A percentile compares a stretch with the other conserved stretches of the same genome.
These are phyloP conservation scores for Setophaga coronata DNA, from an alignment of 2,113 vertebrate species.

Conservation along the genomic window DNA sequence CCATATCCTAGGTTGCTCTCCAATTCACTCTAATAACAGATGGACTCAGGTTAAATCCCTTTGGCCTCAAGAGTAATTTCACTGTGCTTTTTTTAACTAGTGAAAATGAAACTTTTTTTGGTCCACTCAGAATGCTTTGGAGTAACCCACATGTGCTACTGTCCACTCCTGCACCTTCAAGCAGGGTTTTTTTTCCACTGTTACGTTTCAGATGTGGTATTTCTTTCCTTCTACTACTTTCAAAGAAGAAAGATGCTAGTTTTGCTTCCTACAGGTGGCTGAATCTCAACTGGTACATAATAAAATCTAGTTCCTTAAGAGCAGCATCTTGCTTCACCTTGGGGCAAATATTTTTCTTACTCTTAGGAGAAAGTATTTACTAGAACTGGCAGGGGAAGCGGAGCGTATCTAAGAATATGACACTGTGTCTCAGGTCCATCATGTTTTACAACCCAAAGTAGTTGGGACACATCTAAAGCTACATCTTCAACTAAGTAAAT, in stretches of 20 bases:
- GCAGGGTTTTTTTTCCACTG: not conserved
- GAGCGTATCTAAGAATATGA: conserved; percentile 47
- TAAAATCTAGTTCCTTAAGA: conserved; percentile 50
- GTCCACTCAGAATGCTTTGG: not conserved
- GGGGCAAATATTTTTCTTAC: conserved; percentile 52
- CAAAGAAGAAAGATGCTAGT: not conserved
- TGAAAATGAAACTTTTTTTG: not conserved
- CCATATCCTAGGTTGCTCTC: not conserved
- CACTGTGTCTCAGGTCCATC: conserved; percentile 56
- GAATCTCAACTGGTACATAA: conserved; percentile 20
- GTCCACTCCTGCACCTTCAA: not conserved
- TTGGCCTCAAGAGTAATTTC: not conserved
- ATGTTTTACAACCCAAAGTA: conserved; percentile 55
- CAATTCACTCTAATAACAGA: not conserved
- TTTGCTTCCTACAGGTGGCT: conserved; percentile 38
- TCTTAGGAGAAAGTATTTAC: conserved; percentile 35
- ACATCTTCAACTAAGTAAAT: conserved; percentile 48
- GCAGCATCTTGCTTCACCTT: conserved; percentile 5
- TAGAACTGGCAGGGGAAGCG: conserved; percentile 54
- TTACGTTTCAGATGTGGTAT: not conserved
- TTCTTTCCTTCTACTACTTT: conserved; percentile 18
- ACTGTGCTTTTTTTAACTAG: not conserved
- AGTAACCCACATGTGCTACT: not conserved
- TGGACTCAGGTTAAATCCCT: not conserved
- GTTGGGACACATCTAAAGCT: conserved; percentile 60